phyloP scores from a whole-genome alignment of 2,797 vertebrate species.

The Anguilla anguilla region DNA sequence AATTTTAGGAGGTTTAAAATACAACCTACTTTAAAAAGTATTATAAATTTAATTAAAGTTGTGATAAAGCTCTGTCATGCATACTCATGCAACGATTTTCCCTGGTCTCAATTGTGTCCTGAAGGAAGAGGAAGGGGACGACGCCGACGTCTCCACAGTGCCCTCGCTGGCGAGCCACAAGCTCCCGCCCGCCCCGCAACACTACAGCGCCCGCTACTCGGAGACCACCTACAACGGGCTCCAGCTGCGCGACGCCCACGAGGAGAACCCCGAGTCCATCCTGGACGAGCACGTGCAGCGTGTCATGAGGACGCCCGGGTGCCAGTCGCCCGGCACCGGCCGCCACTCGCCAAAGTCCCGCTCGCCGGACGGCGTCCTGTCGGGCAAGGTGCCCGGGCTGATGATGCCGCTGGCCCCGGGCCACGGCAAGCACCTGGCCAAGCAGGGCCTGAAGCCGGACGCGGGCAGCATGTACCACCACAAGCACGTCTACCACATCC shows the following conservation, averaged over 20 bases:
- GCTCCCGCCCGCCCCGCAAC: slow-evolving; percentile 77
- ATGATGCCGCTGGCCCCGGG: slow-evolving; percentile 69
- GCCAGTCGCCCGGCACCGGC: slow-evolving; percentile 86
- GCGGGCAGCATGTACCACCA: slow-evolving; percentile 72
- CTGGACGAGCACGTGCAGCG: slow-evolving; percentile 91
- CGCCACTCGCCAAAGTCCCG: slow-evolving; percentile 83
- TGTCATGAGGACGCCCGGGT: slow-evolving; percentile 91
- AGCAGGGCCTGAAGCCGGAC: slow-evolving; percentile 67
- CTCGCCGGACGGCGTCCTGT: slow-evolving; percentile 79
- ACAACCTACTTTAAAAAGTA: background rate
- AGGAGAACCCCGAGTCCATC: slow-evolving; percentile 92
- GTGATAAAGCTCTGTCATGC: background rate
- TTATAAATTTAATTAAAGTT: background rate
- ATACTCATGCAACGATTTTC: background rate
- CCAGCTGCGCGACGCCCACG: slow-evolving; percentile 82
- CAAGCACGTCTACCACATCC: slow-evolving; percentile 83
- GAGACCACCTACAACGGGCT: slow-evolving; percentile 82
- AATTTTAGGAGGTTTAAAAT: background rate
- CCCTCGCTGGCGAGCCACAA: slow-evolving; percentile 77
- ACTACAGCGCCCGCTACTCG: slow-evolving; percentile 83
- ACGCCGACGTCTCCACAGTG: slow-evolving; percentile 80
- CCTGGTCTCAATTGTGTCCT: background rate
- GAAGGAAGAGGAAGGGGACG: slow-evolving; percentile 93
- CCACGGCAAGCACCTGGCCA: slow-evolving; percentile 71
- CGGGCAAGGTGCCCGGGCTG: slow-evolving; percentile 53